Evolutionary conservation across 1,140 invertebrate species (phyloP).

Genomic region (Dysdera silvatica): DNA sequence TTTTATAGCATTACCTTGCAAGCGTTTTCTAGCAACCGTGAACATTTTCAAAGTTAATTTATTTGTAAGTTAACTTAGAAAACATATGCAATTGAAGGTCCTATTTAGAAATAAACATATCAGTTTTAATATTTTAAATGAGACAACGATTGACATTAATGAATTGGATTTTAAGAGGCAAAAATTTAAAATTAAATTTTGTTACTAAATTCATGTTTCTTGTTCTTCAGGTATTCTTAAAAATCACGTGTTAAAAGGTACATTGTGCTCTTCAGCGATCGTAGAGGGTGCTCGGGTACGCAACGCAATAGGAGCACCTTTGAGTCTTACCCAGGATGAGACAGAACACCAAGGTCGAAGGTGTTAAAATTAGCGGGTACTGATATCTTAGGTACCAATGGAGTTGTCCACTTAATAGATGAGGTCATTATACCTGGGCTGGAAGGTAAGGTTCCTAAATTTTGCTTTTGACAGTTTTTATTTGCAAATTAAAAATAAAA

Average conservation of each 20-base stretch:
- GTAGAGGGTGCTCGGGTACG: constrained; percentile 49
- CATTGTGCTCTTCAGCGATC: constrained; percentile 57
- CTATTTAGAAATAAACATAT: too few relatives aligned
- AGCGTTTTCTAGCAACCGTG: too few relatives aligned
- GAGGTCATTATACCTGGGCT: constrained; percentile 48
- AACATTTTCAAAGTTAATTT: background rate
- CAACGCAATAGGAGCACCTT: constrained; percentile 49
- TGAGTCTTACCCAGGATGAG: constrained; percentile 50
- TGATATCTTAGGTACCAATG: constrained; percentile 50
- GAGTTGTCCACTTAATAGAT: constrained; percentile 52
- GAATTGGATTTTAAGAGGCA: background rate
- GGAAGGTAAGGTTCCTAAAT: constrained; percentile 11
- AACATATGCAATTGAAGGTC: background rate
- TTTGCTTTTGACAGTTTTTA: too few relatives aligned
- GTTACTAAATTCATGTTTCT: background rate
- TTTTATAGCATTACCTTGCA: too few relatives aligned
- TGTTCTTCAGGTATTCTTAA: constrained; percentile 49
- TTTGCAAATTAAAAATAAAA: too few relatives aligned
- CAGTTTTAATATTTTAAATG: too few relatives aligned
- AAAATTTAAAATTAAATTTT: background rate
- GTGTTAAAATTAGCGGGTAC: too few relatives aligned
- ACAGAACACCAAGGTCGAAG: too few relatives aligned
- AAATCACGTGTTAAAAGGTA: constrained; percentile 57
- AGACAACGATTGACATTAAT: background rate
- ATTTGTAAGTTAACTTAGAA: background rate